phyloP scores from a whole-genome alignment of 2,888 invertebrate species.

The Sphaerophoria taeniata region DNA sequence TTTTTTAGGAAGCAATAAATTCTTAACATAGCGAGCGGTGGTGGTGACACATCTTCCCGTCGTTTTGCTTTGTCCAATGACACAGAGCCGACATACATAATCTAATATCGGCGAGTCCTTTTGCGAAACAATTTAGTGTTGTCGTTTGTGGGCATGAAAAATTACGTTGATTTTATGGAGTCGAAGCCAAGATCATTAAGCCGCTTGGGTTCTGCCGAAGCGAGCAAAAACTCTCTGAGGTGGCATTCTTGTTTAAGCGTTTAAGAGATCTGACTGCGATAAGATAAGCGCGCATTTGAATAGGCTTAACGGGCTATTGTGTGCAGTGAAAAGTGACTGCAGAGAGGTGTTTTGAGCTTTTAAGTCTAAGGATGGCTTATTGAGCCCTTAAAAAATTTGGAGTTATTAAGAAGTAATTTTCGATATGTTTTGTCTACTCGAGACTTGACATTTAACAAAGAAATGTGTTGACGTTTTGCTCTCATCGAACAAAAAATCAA shows the following conservation, averaged over 20 bases:
- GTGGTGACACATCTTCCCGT: constrained; percentile 51
- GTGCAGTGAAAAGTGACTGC: neutral
- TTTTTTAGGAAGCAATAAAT: constrained; percentile 3
- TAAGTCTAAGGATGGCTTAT: neutral
- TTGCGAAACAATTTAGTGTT: constrained; percentile 47
- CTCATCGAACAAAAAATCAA: too few species aligned
- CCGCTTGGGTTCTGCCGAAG: constrained; percentile 17
- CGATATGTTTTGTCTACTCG: too few species aligned
- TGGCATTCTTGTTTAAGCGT: constrained; percentile 70
- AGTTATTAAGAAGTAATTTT: too few species aligned
- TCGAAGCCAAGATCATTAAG: constrained; percentile 10
- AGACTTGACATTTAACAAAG: too few species aligned
- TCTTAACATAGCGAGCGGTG: neutral
- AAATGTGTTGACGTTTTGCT: too few species aligned
- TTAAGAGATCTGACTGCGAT: constrained; percentile 67
- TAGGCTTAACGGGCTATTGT: constrained; percentile 38
- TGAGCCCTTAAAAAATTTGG: neutral
- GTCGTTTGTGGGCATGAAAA: constrained; percentile 51
- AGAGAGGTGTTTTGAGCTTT: neutral
- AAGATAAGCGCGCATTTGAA: constrained; percentile 64
- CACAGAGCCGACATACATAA: neutral
- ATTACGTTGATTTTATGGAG: constrained; percentile 55
- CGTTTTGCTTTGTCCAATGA: neutral
- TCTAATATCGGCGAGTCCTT: constrained; percentile 14
- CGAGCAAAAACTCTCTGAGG: constrained; percentile 62